Percentiles rank a stretch among this genome's conserved stretches.
phyloP scores from a whole-genome alignment of 2,888 invertebrate species.

The Dorcus parallelipipedus region DNA sequence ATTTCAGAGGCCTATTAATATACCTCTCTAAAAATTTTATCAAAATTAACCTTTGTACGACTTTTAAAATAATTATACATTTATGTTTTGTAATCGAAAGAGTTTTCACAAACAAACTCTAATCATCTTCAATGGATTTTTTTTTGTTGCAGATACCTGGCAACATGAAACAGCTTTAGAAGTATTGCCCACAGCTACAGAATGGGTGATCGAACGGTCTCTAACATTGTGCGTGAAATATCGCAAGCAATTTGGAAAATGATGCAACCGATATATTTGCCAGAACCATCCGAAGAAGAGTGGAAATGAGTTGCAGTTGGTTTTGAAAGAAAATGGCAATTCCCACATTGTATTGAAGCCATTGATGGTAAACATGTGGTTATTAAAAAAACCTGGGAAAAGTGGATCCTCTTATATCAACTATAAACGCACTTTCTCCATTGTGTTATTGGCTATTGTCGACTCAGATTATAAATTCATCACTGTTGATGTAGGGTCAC shows the following conservation, averaged over 20 bases:
- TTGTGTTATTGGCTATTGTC: too few relatives aligned
- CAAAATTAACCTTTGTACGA: too few relatives aligned
- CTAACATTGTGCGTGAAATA: neutral
- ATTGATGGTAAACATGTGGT: slow-evolving; percentile 7
- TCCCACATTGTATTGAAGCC: slow-evolving; percentile 5
- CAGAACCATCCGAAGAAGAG: neutral
- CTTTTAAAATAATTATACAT: too few relatives aligned
- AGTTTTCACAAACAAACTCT: too few relatives aligned
- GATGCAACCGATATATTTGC: neutral
- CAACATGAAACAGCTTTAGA: neutral
- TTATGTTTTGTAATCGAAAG: too few relatives aligned
- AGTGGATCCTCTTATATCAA: neutral
- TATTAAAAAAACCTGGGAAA: neutral
- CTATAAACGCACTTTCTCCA: neutral
- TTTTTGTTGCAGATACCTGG: neutral
- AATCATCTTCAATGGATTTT: too few relatives aligned
- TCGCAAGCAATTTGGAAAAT: slow-evolving; percentile 1
- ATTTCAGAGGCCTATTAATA: too few relatives aligned
- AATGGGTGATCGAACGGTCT: neutral
- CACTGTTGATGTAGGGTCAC: neutral
- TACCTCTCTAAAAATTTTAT: too few relatives aligned
- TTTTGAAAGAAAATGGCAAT: slow-evolving; percentile 2
- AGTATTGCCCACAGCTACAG: slow-evolving; percentile 1
- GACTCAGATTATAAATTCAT: slow-evolving; percentile 5
- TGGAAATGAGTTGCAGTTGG: slow-evolving; percentile 1